Evolutionary conservation across 1,140 invertebrate species (phyloP), one percentile per base, ranked within the genome.

Genomic region (Antheraea mylitta): DNA sequence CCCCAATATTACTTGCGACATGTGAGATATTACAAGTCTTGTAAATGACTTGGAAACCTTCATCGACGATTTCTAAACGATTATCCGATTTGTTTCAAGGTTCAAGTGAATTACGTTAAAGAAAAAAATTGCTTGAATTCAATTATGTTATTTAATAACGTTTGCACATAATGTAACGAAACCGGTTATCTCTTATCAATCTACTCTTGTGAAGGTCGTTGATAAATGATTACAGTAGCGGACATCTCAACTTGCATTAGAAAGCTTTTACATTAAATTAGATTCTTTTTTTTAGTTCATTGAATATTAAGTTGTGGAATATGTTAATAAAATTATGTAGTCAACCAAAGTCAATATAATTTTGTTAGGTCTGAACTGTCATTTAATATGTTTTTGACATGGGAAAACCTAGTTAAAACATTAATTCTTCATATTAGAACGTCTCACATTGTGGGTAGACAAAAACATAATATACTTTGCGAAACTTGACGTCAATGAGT

Each of bases 131-230:
- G 11, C 22, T 42, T 42, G 11, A 42, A 42, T 42, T 8, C 45
- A 53, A 13, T 53, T 53, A 16, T 6, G 45, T 53, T 53, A 53
- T 53, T 53, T 53, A 16, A 53, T 53, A 53, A 11, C 16, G 45
- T 53, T 53, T 53, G 45, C 45, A 53, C 45, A 53, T 53, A 53
- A 53, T 53, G 72, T 67, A 69, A 73, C 69, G 66, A 66, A 75
- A 70, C 71, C 70, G 75, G 82, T 86, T 91, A 91, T 91, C 89
- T 87, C 76, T 90, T 90, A 91, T 90, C 88, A 90, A 89, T 81
- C 81, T 88, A 83, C 83, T 89, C 87, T 87, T 83, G 81, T 75
- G 82, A 91, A 91, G 88, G 89, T 88, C 87, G 80, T 72, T 82
- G 89, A 91, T 91, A 91, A 81, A 73, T 69, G 58, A 70, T 68